Evolutionary conservation across 2,797 vertebrate species (phyloP), one percentile per base, ranked within the genome.

Genomic region (Enteromius afrohamiltoni): DNA sequence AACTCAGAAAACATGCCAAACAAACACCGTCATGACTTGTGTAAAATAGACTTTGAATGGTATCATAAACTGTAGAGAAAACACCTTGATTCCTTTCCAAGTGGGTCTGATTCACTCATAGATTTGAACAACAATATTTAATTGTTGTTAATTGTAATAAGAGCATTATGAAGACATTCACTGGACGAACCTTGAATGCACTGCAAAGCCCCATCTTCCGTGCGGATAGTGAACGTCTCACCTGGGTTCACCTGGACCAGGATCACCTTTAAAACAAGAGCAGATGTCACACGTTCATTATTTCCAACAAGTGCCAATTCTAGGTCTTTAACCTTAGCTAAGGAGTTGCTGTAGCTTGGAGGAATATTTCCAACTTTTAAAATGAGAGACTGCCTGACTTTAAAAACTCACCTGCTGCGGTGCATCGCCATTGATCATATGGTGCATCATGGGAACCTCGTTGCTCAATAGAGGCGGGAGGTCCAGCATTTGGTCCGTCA

Each of bases 201-300:
- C 91, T 96, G 96, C 86, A 97, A 92, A 14, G 95, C 95, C 77
- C 96, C 96, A 86, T 97, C 96, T 89, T 97, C 96, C 0, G 94
- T 94, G 90, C 96, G 94, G 89, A 97, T 97, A 87, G 96, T 97
- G 88, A 97, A 96, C 80, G 96, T 97, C 93, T 97, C 96, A 86
- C 96, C 96, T 83, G 96, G 96, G 92, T 96, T 97, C 88, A 97
- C 96, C 93, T 96, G 96, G 92, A 97, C 96, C 79, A 97, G 91
- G 91, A 97, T 96, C 89, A 97, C 96, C 96, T 97, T 93, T 29
- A 90, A 90, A 90, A 23, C 89, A 87, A 62, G 13, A 23, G 2
- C 45, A 40, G 11, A 26, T 3, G 11, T 83, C 23, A 77, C 55
- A 45, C 6, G 45, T 19, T 40, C 58, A 60, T 11, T 37, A 6